A percentile compares a stretch with the other conserved stretches of the same genome.
phyloP scores from a whole-genome alignment of 2,888 invertebrate species.

The Nudaria mundana region DNA sequence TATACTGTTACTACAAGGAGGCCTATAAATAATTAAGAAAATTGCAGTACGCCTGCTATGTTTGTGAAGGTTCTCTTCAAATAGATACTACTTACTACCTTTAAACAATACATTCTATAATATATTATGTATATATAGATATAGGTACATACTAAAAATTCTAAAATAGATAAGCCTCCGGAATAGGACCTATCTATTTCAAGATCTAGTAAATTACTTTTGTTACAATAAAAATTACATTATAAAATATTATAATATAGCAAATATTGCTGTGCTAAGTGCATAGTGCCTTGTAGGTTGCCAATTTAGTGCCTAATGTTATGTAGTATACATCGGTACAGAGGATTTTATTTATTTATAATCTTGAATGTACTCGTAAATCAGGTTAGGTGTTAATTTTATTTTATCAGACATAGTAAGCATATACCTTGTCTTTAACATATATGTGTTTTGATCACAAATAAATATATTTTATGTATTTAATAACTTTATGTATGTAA shows the following conservation, averaged over 20 bases:
- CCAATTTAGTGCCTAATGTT: slow-evolving; percentile 82
- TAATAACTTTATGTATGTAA: slow-evolving; percentile 1
- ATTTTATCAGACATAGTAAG: slow-evolving; percentile 15
- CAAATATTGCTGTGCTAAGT: slow-evolving; percentile 78
- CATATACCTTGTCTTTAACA: no score
- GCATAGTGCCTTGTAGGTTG: slow-evolving; percentile 83
- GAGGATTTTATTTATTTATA: slow-evolving; percentile 44
- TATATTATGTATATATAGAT: no score
- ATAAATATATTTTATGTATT: background rate
- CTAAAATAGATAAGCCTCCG: slow-evolving; percentile 8
- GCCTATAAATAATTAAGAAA: slow-evolving; percentile 6
- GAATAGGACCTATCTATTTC: slow-evolving; percentile 31
- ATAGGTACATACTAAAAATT: no score
- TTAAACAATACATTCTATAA: no score
- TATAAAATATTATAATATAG: slow-evolving; percentile 57
- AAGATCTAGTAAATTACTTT: slow-evolving; percentile 38
- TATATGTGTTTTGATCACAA: slow-evolving; percentile 8
- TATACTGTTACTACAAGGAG: slow-evolving; percentile 7
- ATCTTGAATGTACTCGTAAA: slow-evolving; percentile 19
- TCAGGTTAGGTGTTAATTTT: slow-evolving; percentile 13
- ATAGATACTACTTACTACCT: no score
- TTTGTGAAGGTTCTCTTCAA: no score
- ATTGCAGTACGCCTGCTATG: no score
- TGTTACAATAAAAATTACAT: slow-evolving; percentile 49
- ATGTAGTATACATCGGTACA: slow-evolving; percentile 50